Conservation (phyloP, 2,888 invertebrate species). For the Megamerina dolium region DNA sequence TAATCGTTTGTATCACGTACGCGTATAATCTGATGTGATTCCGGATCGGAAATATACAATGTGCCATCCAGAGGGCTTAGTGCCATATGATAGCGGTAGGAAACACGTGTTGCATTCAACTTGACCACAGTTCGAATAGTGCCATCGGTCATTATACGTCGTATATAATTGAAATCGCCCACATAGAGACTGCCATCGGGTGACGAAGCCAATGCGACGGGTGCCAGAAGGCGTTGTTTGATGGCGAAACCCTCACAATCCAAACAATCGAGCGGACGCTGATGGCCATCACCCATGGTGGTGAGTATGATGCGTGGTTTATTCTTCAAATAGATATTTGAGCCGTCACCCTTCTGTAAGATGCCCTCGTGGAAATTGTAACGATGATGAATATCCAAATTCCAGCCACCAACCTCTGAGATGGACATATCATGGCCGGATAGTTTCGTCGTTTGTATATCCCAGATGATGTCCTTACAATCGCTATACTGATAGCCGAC, state of each 20-base stretch:
- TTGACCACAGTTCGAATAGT: constrained; percentile 51
- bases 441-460: constrained; percentile 88
- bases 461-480: constrained; percentile 92
- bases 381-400: constrained; percentile 93
- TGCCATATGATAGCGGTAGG: constrained; percentile 95
- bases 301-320: constrained; percentile 87
- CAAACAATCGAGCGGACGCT: constrained; percentile 76
- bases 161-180: constrained; percentile 90
- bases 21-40: constrained; percentile 87
- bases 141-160: constrained; percentile 81
- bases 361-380: constrained; percentile 98
- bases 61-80: constrained; percentile 89
- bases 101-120: constrained; percentile 82
- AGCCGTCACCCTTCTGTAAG: constrained; percentile 94
- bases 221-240: constrained; percentile 78
- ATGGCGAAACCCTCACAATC: constrained; percentile 76
- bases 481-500: constrained; percentile 95
- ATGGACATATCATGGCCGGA: constrained; percentile 96
- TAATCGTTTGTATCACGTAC: constrained; percentile 78
- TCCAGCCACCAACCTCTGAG: constrained; percentile 96
- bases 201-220: constrained; percentile 85
- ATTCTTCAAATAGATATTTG: constrained; percentile 89
- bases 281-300: constrained; percentile 86
- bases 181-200: constrained; percentile 92
- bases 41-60: constrained; percentile 92